Evolutionary conservation across 2,888 invertebrate genomes (phyloP).

Genomic region (Ormyrus labotus): DNA sequence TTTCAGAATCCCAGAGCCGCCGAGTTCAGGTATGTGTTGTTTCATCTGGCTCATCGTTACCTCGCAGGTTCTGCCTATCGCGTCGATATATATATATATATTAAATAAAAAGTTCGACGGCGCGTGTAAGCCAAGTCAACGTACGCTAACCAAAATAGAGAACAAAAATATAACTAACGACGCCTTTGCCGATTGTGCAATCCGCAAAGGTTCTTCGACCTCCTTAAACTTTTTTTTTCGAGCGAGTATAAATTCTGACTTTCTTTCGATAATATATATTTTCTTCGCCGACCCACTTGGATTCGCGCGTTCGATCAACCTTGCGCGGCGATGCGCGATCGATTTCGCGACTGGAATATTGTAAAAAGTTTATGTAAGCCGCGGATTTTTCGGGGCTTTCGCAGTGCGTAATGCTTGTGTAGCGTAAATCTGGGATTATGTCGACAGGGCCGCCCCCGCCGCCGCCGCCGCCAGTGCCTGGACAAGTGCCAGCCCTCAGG

Average conservation of each 20-base stretch:
- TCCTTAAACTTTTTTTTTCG: background rate
- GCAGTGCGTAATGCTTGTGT: background rate
- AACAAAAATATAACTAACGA: slow-evolving; percentile 37
- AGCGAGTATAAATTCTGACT: background rate
- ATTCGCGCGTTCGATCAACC: slow-evolving; percentile 14
- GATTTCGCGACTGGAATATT: background rate
- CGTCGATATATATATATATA: background rate
- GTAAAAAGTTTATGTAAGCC: background rate
- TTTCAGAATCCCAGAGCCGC: slow-evolving; percentile 1
- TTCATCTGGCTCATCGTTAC: too few species aligned
- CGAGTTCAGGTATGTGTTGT: background rate
- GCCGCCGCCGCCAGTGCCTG: slow-evolving; percentile 78
- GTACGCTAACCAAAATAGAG: slow-evolving; percentile 44
- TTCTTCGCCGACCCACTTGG: too few species aligned
- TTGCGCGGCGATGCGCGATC: background rate
- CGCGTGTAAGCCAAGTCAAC: slow-evolving; percentile 39
- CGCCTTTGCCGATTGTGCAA: slow-evolving; percentile 34
- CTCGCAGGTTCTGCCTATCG: background rate
- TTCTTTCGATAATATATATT: background rate
- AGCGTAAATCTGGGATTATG: slow-evolving; percentile 64
- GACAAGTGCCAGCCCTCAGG: slow-evolving; percentile 76
- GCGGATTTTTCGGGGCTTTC: background rate
- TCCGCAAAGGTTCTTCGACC: slow-evolving; percentile 30
- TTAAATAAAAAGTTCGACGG: slow-evolving; percentile 16
- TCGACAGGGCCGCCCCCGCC: slow-evolving; percentile 77